Evolutionary conservation across 2,888 invertebrate genomes (phyloP).

Genomic region (Orthosia incerta): DNA sequence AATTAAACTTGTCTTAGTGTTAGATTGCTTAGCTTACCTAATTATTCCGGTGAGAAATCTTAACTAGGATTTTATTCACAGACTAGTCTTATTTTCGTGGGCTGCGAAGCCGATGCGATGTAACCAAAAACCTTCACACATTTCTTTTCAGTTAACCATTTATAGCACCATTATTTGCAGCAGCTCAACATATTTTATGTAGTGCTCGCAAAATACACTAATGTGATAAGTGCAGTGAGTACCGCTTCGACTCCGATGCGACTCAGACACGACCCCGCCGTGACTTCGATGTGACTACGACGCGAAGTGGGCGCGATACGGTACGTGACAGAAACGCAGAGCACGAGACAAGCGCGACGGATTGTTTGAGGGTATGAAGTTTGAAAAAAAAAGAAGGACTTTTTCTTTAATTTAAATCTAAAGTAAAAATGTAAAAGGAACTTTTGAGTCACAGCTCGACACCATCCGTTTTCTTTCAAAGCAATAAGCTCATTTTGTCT

Average conservation of each 20-base stretch:
- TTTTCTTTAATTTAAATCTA: slow-evolving; percentile 6
- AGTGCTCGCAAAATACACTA: slow-evolving; percentile 52
- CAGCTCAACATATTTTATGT: slow-evolving; percentile 34
- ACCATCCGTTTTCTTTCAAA: no score
- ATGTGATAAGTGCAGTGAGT: slow-evolving; percentile 51
- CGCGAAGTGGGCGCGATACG: slow-evolving; percentile 1
- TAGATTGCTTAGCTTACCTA: no score
- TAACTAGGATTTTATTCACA: no score
- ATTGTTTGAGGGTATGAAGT: slow-evolving; percentile 12
- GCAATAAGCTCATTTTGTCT: no score
- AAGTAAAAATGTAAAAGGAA: no score
- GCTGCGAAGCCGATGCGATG: no score
- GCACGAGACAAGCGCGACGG: slow-evolving; percentile 1
- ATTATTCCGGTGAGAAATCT: no score
- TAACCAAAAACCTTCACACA: background rate
- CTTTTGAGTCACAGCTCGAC: no score
- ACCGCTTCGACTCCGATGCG: slow-evolving; percentile 21
- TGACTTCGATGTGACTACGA: background rate
- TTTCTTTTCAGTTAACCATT: background rate
- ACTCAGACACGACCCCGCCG: slow-evolving; percentile 4
- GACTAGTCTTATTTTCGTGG: no score
- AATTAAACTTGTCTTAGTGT: no score
- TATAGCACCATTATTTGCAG: slow-evolving; percentile 16
- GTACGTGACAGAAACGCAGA: slow-evolving; percentile 24
- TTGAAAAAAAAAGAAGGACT: background rate